These are phyloP conservation scores for Scytalopus superciliaris DNA, from an alignment of 2,113 vertebrate species.

Conservation along the genomic window DNA sequence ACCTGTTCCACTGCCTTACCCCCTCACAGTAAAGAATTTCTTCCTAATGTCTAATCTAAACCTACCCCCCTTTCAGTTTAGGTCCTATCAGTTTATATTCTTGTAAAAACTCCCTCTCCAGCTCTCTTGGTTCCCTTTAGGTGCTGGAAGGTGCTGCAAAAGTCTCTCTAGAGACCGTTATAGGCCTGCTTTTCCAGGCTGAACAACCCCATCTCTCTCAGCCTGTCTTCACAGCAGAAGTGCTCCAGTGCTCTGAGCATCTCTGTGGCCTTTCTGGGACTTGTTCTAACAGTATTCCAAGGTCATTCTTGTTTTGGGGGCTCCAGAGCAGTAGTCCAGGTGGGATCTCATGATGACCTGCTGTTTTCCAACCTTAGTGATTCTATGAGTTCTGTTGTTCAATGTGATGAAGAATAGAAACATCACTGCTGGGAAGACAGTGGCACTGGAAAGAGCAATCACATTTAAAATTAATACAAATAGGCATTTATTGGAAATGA, in stretches of 20 bases:
- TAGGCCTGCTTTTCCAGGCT: not conserved
- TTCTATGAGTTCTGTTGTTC: not conserved
- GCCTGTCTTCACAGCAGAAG: not conserved
- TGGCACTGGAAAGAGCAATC: not conserved
- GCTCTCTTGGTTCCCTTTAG: not conserved
- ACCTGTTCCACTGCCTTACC: not conserved
- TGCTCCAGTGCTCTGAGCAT: not conserved
- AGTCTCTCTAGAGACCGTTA: not conserved
- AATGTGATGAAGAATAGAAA: not conserved
- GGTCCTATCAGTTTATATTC: not conserved
- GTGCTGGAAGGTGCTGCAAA: not conserved
- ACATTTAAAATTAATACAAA: not conserved
- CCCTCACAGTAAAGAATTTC: too few relatives aligned
- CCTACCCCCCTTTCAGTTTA: not conserved
- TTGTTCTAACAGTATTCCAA: not conserved
- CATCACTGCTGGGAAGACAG: not conserved
- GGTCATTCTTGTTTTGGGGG: not conserved
- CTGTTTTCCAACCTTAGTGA: not conserved
- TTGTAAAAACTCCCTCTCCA: not conserved
- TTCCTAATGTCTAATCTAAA: not conserved
- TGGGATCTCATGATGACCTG: too few relatives aligned
- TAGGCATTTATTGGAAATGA: not conserved
- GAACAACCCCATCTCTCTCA: not conserved
- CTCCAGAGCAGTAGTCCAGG: not conserved
- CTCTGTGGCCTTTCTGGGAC: not conserved